Evolutionary conservation across 35 echinoderm and acorn worm species (phyloP).

Genomic region (Ophioderma brevispina): DNA sequence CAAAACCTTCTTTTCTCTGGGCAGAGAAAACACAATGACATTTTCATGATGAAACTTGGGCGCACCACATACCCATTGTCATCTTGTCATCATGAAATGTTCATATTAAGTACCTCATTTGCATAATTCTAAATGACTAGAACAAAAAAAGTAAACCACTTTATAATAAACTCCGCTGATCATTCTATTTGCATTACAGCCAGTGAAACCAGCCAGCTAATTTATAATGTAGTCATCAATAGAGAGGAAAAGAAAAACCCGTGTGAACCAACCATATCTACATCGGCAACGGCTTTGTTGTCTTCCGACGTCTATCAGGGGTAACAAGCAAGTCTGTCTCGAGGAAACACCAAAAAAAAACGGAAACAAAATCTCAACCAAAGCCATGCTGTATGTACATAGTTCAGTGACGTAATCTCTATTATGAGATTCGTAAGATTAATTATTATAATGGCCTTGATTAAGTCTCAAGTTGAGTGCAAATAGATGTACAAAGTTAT

Average conservation of each 20-base stretch:
- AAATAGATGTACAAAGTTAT: neutral
- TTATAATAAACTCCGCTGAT: no score
- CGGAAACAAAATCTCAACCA: neutral
- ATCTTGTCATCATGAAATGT: no score
- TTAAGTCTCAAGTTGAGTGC: neutral
- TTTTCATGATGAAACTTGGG: no score
- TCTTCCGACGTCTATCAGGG: neutral
- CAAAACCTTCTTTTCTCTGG: no score
- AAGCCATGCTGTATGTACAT: slow-evolving; percentile 10
- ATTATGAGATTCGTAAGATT: neutral
- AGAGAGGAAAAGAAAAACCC: neutral
- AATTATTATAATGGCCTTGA: neutral
- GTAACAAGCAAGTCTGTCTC: neutral
- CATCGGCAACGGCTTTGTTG: neutral
- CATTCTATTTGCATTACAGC: slow-evolving; percentile 26
- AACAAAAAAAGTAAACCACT: neutral
- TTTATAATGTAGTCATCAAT: neutral
- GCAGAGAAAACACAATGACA: no score
- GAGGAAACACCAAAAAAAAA: neutral
- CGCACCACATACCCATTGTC: no score
- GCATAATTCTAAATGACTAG: no score
- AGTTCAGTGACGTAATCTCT: neutral
- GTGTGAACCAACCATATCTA: neutral
- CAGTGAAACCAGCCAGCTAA: slow-evolving; percentile 51
- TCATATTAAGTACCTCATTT: no score